Evolutionary conservation across 2,113 vertebrate species (phyloP), one percentile per base, ranked within the genome.

Genomic region (Trichomycterus rosablanca): DNA sequence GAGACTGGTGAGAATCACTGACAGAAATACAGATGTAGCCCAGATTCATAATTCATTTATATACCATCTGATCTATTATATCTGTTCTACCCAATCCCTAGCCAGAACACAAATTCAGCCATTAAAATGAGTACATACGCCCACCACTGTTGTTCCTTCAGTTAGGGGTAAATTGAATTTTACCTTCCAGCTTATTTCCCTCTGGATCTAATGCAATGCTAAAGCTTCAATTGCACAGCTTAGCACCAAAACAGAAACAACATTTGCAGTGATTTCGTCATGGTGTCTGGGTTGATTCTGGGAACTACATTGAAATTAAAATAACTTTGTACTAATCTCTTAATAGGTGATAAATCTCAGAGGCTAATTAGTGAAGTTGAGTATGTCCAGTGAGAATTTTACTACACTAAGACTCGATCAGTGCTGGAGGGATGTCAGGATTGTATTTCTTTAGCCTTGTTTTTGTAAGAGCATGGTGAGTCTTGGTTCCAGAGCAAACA

Each of bases 101-200:
- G 30, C 23, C 46, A 45, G 24, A 19, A 53, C 55, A 42, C 19
- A 23, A 40, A 45, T 52, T 23, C 22, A 42, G 35, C 37, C 64
- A n/a, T n/a, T n/a, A n/a, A n/a, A n/a, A n/a, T 12, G 39, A 34
- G 18, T 42, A 16, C 24, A 12, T 19, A 24, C 34, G 10, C 48
- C 51, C 63, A 40, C 42, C 24, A 54, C 42, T 32, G 11, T 59
- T 40, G 19, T 51, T 49, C 23, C 14, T 54, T 58, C 23, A 40
- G 46, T 19, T 24, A 55, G 32, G n/a, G 24, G 23, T 35, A 54
- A 49, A 62, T 57, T 63, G 51, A 63, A 50, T 49, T 57, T 50
- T 43, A 57, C 51, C 53, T 63, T 52, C 46, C 39, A 45, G 15
- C 58, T 69, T 62, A 69, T 63, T 63, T 69, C n/a, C n/a, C n/a